Evolutionary conservation across 2,113 vertebrate genomes (phyloP).

Genomic region (Anseranas semipalmata): DNA sequence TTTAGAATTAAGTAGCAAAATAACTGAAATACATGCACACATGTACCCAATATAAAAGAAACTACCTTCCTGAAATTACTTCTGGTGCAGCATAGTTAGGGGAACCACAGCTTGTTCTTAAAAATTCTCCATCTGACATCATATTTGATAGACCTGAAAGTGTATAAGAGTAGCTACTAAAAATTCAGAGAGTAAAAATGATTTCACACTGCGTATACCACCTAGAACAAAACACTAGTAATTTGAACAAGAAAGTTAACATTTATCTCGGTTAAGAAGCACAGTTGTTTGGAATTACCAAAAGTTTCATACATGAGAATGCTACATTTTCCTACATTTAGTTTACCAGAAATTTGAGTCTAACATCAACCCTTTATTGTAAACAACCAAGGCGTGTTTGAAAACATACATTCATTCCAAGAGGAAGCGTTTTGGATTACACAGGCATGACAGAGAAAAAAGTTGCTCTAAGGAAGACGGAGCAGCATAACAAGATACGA

Average conservation of each 20-base stretch:
- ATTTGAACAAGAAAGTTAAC: neutral
- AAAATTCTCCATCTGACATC: constrained; percentile 99
- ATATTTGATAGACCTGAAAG: constrained; percentile 96
- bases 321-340: neutral
- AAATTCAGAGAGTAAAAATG: neutral
- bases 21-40: constrained; percentile 15
- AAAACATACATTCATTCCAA: neutral
- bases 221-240: neutral
- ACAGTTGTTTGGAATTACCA: neutral
- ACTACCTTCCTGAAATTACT: constrained; percentile 97
- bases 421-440: neutral
- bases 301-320: neutral
- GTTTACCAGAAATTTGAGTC: neutral
- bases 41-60: constrained; percentile 45
- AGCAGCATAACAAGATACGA: neutral
- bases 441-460: neutral
- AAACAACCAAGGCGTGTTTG: neutral
- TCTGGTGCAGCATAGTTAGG: constrained; percentile 98
- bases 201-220: neutral
- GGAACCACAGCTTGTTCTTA: constrained; percentile 96
- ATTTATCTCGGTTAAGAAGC: neutral
- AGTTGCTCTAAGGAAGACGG: neutral
- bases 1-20: constrained; percentile 20
- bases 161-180: constrained; percentile 60
- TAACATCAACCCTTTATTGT: neutral